Evolutionary conservation across 2,888 invertebrate genomes (phyloP).

Genomic region (Drosophila fulvimacula): DNA sequence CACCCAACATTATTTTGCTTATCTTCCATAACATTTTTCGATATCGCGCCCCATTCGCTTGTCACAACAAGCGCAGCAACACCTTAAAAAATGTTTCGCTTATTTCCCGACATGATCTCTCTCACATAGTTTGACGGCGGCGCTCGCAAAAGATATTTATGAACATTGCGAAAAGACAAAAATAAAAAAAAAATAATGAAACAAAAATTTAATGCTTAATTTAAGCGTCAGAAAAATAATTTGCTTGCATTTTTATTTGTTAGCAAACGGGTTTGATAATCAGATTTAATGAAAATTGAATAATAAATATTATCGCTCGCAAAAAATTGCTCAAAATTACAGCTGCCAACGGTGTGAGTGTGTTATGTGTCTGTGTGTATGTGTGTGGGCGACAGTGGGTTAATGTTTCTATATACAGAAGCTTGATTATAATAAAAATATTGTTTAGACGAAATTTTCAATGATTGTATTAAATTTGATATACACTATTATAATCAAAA

Average conservation of each 20-base stretch:
- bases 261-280: slow-evolving; percentile 65
- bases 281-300: slow-evolving; percentile 79
- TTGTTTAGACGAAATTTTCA: background rate
- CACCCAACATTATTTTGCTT: slow-evolving; percentile 32
- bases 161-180: slow-evolving; percentile 55
- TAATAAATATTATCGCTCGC: slow-evolving; percentile 74
- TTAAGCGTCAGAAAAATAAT: slow-evolving; percentile 75
- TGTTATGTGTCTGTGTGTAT: background rate
- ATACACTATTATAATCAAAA: too few species aligned
- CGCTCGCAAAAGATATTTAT: slow-evolving; percentile 59
- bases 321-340: slow-evolving; percentile 66
- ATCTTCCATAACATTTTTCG: slow-evolving; percentile 42
- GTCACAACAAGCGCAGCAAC: slow-evolving; percentile 71
- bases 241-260: slow-evolving; percentile 61
- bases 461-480: background rate
- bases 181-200: background rate
- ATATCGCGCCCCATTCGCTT: slow-evolving; percentile 58
- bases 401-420: slow-evolving; percentile 58
- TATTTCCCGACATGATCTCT: slow-evolving; percentile 61
- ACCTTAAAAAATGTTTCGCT: slow-evolving; percentile 66
- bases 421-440: slow-evolving; percentile 21
- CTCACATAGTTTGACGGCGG: slow-evolving; percentile 33
- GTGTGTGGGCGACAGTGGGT: slow-evolving; percentile 26
- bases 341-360: slow-evolving; percentile 27
- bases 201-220: slow-evolving; percentile 69